A percentile compares a stretch with the other conserved stretches of the same genome.
Conservation (phyloP, 2,888 invertebrate genomes). For the Xanthostigma xanthostigma region DNA sequence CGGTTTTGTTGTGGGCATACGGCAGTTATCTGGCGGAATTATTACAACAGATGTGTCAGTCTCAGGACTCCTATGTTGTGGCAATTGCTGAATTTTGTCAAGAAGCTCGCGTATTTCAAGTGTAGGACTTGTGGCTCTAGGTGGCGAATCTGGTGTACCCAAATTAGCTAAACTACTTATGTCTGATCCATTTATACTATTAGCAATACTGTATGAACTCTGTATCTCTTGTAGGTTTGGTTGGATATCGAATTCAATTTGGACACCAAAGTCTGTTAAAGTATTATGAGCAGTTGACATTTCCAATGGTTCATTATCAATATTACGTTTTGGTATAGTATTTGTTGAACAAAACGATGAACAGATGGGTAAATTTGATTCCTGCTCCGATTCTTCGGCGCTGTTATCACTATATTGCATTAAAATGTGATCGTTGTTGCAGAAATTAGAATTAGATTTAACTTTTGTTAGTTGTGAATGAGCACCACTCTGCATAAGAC, state of each 20-base stretch:
- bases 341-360: too few species aligned
- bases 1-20: neutral
- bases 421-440: too few species aligned
- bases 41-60: neutral
- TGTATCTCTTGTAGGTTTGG: slow-evolving; percentile 17
- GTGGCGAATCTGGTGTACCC: slow-evolving; percentile 58
- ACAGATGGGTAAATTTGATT: too few species aligned
- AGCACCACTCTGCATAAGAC: too few species aligned
- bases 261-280: slow-evolving; percentile 1
- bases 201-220: slow-evolving; percentile 24
- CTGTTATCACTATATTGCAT: too few species aligned
- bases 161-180: slow-evolving; percentile 52
- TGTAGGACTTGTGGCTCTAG: slow-evolving; percentile 70
- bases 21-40: slow-evolving; percentile 3
- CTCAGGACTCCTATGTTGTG: slow-evolving; percentile 28
- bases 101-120: slow-evolving; percentile 57
- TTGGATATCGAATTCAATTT: slow-evolving; percentile 6
- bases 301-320: neutral
- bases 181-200: slow-evolving; percentile 39
- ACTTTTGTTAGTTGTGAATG: too few species aligned
- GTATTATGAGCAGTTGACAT: neutral
- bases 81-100: slow-evolving; percentile 54
- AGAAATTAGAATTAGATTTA: too few species aligned
- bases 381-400: too few species aligned
- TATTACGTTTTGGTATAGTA: too few species aligned